Evolutionary conservation across 2,113 vertebrate genomes (phyloP).

Genomic region (Barbus barbus): DNA sequence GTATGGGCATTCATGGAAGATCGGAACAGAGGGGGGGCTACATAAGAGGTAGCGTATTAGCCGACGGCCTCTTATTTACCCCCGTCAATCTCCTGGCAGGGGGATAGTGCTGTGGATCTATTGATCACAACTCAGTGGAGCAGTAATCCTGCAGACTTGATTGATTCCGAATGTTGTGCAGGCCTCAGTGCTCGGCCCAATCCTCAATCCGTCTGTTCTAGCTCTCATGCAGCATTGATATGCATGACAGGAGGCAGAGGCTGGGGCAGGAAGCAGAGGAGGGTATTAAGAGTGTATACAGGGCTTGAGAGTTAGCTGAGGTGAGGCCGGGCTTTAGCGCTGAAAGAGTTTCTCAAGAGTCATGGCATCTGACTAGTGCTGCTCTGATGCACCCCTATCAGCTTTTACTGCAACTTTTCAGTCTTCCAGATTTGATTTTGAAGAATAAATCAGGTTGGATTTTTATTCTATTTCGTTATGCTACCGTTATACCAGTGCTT

Average conservation of each 20-base stretch:
- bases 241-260: slow-evolving; percentile 68
- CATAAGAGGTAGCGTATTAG: slow-evolving; percentile 52
- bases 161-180: slow-evolving; percentile 79
- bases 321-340: slow-evolving; percentile 67
- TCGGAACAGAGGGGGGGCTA: slow-evolving; percentile 20
- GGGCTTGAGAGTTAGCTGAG: slow-evolving; percentile 66
- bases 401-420: not conserved
- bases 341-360: slow-evolving; percentile 64
- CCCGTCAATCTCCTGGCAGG: slow-evolving; percentile 72
- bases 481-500: too few species aligned
- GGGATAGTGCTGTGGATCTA: slow-evolving; percentile 79
- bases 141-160: slow-evolving; percentile 80
- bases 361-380: slow-evolving; percentile 13
- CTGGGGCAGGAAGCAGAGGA: slow-evolving; percentile 64
- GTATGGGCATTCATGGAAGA: slow-evolving; percentile 50
- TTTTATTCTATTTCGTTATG: not conserved
- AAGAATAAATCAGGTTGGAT: not conserved
- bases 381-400: slow-evolving; percentile 8
- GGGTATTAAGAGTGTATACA: slow-evolving; percentile 71
- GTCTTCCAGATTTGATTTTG: not conserved
- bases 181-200: slow-evolving; percentile 74
- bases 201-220: slow-evolving; percentile 65
- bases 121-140: slow-evolving; percentile 82
- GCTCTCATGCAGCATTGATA: slow-evolving; percentile 75
- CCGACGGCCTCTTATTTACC: slow-evolving; percentile 80